These are phyloP conservation scores for Callopanchax toddi DNA, from an alignment of 2,113 vertebrate genomes.

Conservation along the genomic window DNA sequence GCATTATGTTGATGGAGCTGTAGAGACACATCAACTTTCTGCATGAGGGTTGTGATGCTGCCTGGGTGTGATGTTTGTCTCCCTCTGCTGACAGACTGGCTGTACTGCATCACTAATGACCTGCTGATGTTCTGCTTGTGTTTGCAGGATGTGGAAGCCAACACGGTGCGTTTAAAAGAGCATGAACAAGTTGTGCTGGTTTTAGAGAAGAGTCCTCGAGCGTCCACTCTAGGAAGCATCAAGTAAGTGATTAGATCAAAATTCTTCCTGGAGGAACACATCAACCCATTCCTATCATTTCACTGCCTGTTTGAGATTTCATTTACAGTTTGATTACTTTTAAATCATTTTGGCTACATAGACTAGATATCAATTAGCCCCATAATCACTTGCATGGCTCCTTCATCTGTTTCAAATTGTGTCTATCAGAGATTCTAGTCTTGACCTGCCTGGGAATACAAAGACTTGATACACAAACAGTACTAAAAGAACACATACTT, in stretches of 20 bases:
- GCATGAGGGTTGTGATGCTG: background rate
- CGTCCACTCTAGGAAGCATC: constrained; percentile 89
- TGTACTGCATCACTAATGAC: constrained; percentile 10
- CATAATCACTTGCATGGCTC: too few species aligned
- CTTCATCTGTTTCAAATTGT: too few species aligned
- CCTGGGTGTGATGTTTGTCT: constrained; percentile 34
- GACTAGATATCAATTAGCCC: too few species aligned
- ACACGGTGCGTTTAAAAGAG: constrained; percentile 98
- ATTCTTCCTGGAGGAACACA: background rate
- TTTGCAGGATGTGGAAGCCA: constrained; percentile 95
- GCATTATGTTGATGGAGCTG: too few species aligned
- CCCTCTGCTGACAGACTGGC: constrained; percentile 43
- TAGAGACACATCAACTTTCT: too few species aligned
- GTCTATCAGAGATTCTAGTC: too few species aligned
- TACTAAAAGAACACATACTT: background rate
- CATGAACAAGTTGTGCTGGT: constrained; percentile 96
- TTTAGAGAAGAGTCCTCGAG: constrained; percentile 93
- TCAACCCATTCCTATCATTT: too few species aligned
- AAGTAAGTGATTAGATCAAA: constrained; percentile 60
- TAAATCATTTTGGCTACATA: too few species aligned
- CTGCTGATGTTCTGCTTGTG: background rate
- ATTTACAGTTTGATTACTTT: too few species aligned
- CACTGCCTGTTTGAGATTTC: too few species aligned
- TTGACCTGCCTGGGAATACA: too few species aligned
- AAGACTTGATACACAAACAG: background rate